A percentile compares a stretch with the other conserved stretches of the same genome.
phyloP scores from a whole-genome alignment of 1,140 invertebrate species.

The Halesus radiatus region DNA sequence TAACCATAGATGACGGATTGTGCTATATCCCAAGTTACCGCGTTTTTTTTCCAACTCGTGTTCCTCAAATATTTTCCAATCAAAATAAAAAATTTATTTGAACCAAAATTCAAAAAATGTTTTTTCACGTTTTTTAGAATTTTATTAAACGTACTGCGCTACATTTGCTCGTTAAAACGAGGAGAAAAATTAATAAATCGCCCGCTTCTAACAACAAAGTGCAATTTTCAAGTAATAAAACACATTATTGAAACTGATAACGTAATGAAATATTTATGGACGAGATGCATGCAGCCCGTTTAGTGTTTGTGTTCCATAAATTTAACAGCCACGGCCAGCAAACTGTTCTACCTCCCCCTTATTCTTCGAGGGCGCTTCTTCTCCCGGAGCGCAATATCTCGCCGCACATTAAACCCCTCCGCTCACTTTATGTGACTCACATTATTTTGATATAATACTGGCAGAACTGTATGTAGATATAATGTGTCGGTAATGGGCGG shows the following conservation, averaged over 20 bases:
- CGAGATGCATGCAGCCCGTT: constrained; percentile 29
- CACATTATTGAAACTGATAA: constrained; percentile 22
- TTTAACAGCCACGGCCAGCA: constrained; percentile 8
- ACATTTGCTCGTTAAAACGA: too few species aligned
- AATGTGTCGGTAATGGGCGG: constrained; percentile 51
- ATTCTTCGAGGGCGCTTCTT: constrained; percentile 11
- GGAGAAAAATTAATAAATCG: too few species aligned
- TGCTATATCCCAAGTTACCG: too few species aligned
- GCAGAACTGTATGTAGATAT: constrained; percentile 50
- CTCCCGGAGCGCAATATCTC: constrained; percentile 33
- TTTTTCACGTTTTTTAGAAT: too few species aligned
- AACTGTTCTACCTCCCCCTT: neutral
- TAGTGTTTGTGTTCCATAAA: constrained; percentile 39
- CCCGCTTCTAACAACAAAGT: too few species aligned
- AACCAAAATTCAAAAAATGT: too few species aligned
- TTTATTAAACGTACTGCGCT: too few species aligned
- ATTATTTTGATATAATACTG: constrained; percentile 46
- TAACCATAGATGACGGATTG: too few species aligned
- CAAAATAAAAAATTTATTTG: too few species aligned
- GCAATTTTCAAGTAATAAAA: constrained; percentile 10
- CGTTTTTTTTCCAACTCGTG: too few species aligned
- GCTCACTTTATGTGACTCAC: constrained; percentile 40
- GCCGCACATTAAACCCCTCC: constrained; percentile 34
- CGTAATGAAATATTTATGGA: constrained; percentile 26
- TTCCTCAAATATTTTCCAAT: too few species aligned